These are phyloP conservation scores for Helicoverpa assulta DNA, from an alignment of 2,888 invertebrate species.

Conservation along the genomic window DNA sequence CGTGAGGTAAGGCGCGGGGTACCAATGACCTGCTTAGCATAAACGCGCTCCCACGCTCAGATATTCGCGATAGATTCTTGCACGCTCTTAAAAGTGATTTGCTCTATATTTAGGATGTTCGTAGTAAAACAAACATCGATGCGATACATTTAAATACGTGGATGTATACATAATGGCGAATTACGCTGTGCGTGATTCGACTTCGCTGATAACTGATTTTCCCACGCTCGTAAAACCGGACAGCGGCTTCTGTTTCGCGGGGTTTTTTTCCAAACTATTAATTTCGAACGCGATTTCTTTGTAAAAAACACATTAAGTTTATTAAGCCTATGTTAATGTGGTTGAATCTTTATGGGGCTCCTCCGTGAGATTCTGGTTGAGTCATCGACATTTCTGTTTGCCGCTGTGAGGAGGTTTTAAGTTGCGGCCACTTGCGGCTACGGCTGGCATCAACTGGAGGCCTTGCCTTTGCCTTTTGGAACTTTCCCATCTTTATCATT, in stretches of 20 bases:
- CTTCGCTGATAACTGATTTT: conserved; percentile 70
- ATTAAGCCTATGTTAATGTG: conserved; percentile 60
- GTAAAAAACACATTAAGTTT: conserved; percentile 59
- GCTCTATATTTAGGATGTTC: conserved; percentile 89
- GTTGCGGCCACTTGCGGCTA: background rate
- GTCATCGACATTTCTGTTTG: conserved; percentile 48
- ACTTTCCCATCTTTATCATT: too few species aligned
- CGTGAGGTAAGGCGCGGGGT: conserved; percentile 82
- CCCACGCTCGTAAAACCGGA: conserved; percentile 75
- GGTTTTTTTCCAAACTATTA: conserved; percentile 70
- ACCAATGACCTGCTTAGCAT: conserved; percentile 90
- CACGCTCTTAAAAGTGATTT: conserved; percentile 88
- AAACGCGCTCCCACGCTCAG: conserved; percentile 86
- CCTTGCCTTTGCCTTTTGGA: conserved; percentile 5
- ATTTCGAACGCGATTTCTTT: conserved; percentile 66
- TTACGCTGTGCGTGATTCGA: conserved; percentile 64
- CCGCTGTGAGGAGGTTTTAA: conserved; percentile 8
- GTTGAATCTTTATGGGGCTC: conserved; percentile 41
- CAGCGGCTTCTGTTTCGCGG: conserved; percentile 54
- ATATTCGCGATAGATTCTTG: conserved; percentile 88
- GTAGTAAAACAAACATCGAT: conserved; percentile 87
- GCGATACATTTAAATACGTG: conserved; percentile 81
- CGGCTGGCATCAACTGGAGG: conserved; percentile 11
- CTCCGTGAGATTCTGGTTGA: conserved; percentile 47
- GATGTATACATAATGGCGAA: conserved; percentile 67